phyloP scores from a whole-genome alignment of 1,140 invertebrate species.

The Bombus impatiens region DNA sequence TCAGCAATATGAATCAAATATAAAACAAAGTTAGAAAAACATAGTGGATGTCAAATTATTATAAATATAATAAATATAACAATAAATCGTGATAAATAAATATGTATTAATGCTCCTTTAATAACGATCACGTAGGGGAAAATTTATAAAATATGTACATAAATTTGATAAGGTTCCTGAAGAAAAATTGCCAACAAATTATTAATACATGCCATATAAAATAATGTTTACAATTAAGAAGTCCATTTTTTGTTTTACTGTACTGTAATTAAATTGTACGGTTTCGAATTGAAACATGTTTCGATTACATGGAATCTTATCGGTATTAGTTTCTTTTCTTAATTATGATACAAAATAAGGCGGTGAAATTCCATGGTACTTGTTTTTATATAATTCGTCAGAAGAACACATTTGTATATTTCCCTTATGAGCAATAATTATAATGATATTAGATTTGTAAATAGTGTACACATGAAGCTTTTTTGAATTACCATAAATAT shows the following conservation, averaged over 20 bases:
- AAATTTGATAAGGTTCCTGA: not conserved
- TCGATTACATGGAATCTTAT: slow-evolving; percentile 37
- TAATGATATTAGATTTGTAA: not conserved
- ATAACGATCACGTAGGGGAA: not conserved
- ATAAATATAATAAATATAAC: not conserved
- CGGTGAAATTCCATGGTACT: not conserved
- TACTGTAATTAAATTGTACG: not conserved
- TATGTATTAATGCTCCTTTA: not conserved
- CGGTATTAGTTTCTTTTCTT: not conserved
- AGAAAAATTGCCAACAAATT: not conserved
- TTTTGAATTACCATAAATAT: not conserved
- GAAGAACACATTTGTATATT: not conserved
- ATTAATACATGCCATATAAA: not conserved
- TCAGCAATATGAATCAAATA: not conserved
- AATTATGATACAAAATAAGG: slow-evolving; percentile 3
- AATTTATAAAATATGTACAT: not conserved
- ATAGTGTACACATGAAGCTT: no score
- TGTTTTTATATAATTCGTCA: not conserved
- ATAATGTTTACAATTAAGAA: not conserved
- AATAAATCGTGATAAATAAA: not conserved
- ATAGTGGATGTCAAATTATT: not conserved
- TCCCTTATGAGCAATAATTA: not conserved
- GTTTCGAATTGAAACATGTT: not conserved
- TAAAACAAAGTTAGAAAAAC: not conserved
- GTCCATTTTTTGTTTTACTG: not conserved